Evolutionary conservation across 1,140 invertebrate species (phyloP).

Genomic region (Drosophila repletoides): DNA sequence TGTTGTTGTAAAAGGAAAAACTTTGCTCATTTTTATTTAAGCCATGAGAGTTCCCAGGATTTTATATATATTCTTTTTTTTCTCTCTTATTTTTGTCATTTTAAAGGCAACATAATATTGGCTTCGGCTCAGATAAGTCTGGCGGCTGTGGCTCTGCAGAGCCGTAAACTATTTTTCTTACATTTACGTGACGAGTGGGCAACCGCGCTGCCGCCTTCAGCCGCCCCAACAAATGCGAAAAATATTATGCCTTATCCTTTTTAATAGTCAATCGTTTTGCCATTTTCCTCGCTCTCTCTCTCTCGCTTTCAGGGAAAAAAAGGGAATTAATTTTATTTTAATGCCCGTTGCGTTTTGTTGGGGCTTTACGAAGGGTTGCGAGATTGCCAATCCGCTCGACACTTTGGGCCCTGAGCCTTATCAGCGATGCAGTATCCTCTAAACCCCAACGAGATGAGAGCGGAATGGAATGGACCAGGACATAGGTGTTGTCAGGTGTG

Average conservation of each 20-base stretch:
- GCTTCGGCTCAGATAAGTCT: slow-evolving; percentile 60
- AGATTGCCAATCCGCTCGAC: slow-evolving; percentile 46
- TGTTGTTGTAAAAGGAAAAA: too few species aligned
- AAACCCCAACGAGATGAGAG: neutral
- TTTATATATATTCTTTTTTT: slow-evolving; percentile 10
- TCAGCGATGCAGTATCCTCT: slow-evolving; percentile 62
- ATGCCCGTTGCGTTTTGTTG: slow-evolving; percentile 63
- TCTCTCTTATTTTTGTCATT: slow-evolving; percentile 53
- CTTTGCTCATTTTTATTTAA: slow-evolving; percentile 40
- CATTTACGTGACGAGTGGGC: slow-evolving; percentile 67
- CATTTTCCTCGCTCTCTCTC: slow-evolving; percentile 57
- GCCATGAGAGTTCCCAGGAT: slow-evolving; percentile 29
- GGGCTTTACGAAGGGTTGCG: slow-evolving; percentile 53
- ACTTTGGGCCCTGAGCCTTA: slow-evolving; percentile 47
- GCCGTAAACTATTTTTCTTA: slow-evolving; percentile 75
- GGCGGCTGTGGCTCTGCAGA: too few species aligned
- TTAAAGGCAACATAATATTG: slow-evolving; percentile 68
- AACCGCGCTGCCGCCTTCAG: neutral
- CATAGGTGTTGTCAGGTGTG: slow-evolving; percentile 67
- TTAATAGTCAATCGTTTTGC: slow-evolving; percentile 79
- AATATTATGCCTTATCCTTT: slow-evolving; percentile 78
- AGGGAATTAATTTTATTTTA: slow-evolving; percentile 75
- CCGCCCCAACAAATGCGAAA: slow-evolving; percentile 65
- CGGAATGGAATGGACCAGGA: neutral
- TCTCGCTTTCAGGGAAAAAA: too few species aligned